Percentiles rank a stretch among this genome's conserved stretches.
These are phyloP conservation scores for Hemiprocne comata DNA, from an alignment of 2,113 vertebrate genomes.

Conservation along the genomic window DNA sequence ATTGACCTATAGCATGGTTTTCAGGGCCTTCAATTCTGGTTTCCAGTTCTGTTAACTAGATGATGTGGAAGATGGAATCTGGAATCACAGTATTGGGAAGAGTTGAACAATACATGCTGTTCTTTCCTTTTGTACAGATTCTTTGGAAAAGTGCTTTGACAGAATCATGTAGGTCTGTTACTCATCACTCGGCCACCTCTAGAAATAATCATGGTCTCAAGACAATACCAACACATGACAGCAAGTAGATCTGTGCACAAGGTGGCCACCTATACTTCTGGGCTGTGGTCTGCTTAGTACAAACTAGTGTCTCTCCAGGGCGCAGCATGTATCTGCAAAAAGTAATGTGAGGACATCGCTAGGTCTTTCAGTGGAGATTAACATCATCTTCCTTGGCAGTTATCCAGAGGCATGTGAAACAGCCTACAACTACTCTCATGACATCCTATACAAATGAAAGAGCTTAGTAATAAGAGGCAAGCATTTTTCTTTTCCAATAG, in stretches of 20 bases:
- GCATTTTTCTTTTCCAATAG: background rate
- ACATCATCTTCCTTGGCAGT: constrained; percentile 11
- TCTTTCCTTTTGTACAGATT: background rate
- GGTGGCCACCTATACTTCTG: background rate
- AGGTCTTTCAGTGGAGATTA: constrained; percentile 30
- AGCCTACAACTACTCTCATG: background rate
- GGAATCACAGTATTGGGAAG: background rate
- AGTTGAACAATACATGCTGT: background rate
- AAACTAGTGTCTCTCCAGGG: background rate
- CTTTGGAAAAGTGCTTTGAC: background rate
- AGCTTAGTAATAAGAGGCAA: constrained; percentile 1
- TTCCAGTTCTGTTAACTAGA: background rate
- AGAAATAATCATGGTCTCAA: background rate
- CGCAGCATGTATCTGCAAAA: background rate
- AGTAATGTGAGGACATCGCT: background rate
- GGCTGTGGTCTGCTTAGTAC: background rate
- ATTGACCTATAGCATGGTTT: background rate
- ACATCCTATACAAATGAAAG: constrained; percentile 23
- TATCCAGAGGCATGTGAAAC: constrained; percentile 29
- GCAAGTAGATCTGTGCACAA: background rate
- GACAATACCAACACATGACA: background rate
- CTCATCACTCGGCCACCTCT: background rate
- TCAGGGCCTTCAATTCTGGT: background rate
- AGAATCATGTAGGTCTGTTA: background rate
- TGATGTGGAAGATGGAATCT: background rate